phyloP scores from a whole-genome alignment of 37 sponge, comb jelly and placozoan species.

The Spongilla lacustris region DNA sequence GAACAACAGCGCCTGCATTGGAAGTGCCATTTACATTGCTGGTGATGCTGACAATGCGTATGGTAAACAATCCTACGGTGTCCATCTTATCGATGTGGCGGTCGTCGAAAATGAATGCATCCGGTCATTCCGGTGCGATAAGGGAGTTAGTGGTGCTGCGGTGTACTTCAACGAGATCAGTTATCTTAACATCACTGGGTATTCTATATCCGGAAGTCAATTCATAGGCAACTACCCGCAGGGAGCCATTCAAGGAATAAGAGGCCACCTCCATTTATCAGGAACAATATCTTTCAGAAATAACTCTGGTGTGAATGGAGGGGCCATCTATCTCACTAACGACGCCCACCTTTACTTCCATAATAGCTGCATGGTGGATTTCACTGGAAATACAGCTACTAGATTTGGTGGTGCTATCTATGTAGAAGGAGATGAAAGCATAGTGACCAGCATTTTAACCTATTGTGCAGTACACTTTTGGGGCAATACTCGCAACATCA shows the following conservation, averaged over 20 bases:
- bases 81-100: conserved; percentile 10
- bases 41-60: background rate
- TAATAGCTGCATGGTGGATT: conserved; percentile 12
- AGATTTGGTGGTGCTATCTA: conserved; percentile 46
- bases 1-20: background rate
- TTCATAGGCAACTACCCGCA: conserved; percentile 14
- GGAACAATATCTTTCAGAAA: conserved; percentile 16
- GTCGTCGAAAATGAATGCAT: background rate
- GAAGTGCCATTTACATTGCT: background rate
- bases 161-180: conserved; percentile 6
- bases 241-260: conserved; percentile 13
- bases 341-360: conserved; percentile 17
- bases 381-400: conserved; percentile 3
- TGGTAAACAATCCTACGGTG: background rate
- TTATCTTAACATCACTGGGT: conserved; percentile 29
- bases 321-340: conserved; percentile 29
- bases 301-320: conserved; percentile 33
- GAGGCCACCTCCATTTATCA: conserved; percentile 18
- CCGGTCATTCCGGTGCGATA: background rate
- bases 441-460: background rate
- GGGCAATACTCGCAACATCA: background rate
- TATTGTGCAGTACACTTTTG: background rate
- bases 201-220: background rate
- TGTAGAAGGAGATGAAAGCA: conserved; percentile 15
- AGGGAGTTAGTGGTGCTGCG: conserved; percentile 2